Percentiles rank a stretch among this genome's conserved stretches.
Conservation (phyloP, 2,113 vertebrate species). For the Gallinago undulata region DNA sequence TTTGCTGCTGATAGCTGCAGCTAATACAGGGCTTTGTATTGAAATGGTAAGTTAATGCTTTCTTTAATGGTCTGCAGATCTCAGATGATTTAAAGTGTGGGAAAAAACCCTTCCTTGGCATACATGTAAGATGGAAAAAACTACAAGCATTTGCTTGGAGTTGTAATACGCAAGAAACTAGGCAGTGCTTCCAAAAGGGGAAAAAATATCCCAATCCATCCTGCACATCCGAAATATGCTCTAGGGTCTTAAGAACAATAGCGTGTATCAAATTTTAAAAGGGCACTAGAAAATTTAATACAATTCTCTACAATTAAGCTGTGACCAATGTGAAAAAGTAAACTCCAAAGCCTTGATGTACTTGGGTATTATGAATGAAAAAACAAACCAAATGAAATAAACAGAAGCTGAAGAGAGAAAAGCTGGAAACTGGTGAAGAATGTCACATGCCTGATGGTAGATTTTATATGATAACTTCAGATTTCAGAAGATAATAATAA, state of each 20-base stretch:
- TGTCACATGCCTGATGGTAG: neutral
- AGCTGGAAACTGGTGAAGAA: neutral
- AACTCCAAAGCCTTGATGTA: neutral
- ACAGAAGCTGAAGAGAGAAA: neutral
- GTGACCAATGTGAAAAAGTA: constrained; percentile 28
- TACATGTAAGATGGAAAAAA: neutral
- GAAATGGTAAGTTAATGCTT: neutral
- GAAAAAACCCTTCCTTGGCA: constrained; percentile 32
- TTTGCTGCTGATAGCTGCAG: neutral
- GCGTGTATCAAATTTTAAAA: constrained; percentile 32
- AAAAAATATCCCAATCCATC: neutral
- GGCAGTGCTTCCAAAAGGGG: constrained; percentile 18
- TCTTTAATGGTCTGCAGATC: neutral
- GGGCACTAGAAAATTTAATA: neutral
- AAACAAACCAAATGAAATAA: neutral
- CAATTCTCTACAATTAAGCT: neutral
- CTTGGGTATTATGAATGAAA: neutral
- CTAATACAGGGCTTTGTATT: neutral
- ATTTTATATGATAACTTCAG: neutral
- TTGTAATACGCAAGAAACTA: constrained; percentile 5
- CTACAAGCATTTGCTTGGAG: constrained; percentile 28
- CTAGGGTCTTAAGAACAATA: neutral
- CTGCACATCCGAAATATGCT: neutral
- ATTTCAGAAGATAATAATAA: neutral
- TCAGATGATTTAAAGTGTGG: constrained; percentile 30